These are phyloP conservation scores for Datnioides undecimradiatus DNA, from an alignment of 2,113 vertebrate species.

Conservation along the genomic window DNA sequence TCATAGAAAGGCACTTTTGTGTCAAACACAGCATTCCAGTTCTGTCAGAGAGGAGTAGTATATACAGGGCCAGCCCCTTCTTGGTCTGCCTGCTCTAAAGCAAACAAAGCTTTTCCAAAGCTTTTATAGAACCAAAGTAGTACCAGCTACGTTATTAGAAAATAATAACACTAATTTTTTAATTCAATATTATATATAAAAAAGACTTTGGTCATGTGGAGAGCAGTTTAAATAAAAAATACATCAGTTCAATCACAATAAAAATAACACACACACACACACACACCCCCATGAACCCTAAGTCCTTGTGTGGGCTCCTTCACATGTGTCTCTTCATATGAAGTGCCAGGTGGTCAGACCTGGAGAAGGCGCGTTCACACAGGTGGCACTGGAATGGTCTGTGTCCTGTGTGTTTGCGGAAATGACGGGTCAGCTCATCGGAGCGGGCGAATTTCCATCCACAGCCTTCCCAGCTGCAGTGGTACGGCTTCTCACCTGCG, in stretches of 20 bases:
- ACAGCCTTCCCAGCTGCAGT: conserved; percentile 99
- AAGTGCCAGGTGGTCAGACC: conserved; percentile 96
- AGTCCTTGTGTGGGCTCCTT: conserved; percentile 60
- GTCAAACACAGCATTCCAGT: conserved; percentile 82
- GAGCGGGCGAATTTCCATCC: conserved; percentile 99
- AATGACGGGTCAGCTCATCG: conserved; percentile 96
- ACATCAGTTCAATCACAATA: conserved; percentile 71
- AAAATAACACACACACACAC: conserved; percentile 41
- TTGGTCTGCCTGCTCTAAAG: conserved; percentile 76
- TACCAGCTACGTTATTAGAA: conserved; percentile 92
- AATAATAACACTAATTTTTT: conserved; percentile 80
- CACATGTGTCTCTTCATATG: conserved; percentile 99
- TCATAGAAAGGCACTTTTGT: conserved; percentile 84
- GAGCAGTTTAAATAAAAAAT: conserved; percentile 80
- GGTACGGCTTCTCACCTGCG: conserved; percentile 97
- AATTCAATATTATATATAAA: conserved; percentile 71
- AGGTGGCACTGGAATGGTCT: conserved; percentile 99
- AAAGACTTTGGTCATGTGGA: conserved; percentile 76
- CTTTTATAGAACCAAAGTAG: conserved; percentile 85
- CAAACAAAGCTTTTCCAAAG: conserved; percentile 83
- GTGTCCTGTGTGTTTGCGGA: conserved; percentile 98
- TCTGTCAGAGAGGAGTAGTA: conserved; percentile 77
- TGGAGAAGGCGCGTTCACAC: conserved; percentile 96
- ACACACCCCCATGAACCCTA: conserved; percentile 27
- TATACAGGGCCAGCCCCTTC: conserved; percentile 83